A percentile compares a stretch with the other conserved stretches of the same genome.
Conservation (phyloP, 2,888 invertebrate species). For the Zygaena filipendulae region DNA sequence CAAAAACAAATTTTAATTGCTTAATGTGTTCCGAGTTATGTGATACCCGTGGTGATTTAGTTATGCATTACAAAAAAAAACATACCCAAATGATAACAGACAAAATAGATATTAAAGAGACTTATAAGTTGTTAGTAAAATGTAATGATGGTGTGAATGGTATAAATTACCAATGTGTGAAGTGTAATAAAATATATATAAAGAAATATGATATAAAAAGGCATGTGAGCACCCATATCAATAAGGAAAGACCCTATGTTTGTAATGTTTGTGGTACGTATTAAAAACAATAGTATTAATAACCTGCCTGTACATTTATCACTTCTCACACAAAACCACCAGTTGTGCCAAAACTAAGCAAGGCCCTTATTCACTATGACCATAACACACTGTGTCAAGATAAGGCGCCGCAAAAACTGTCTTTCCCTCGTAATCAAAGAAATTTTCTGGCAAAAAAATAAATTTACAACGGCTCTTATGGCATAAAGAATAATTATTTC, state of each 20-base stretch:
- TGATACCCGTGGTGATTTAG: constrained; percentile 22
- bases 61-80: constrained; percentile 29
- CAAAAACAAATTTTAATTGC: constrained; percentile 21
- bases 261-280: constrained; percentile 54
- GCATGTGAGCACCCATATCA: constrained; percentile 30
- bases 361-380: no score
- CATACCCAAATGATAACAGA: constrained; percentile 15
- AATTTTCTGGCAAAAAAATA: no score
- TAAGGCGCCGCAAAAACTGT: no score
- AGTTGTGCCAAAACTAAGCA: neutral
- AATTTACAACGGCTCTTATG: no score
- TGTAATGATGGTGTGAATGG: constrained; percentile 13
- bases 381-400: no score
- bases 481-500: no score
- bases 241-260: constrained; percentile 30
- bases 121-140: no score
- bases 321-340: no score
- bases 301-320: constrained; percentile 7
- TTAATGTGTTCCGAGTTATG: constrained; percentile 27
- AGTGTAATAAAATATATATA: constrained; percentile 28
- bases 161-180: constrained; percentile 29
- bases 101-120: constrained; percentile 2
- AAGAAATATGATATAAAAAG: constrained; percentile 25
- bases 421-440: no score
- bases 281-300: constrained; percentile 2